phyloP scores from a whole-genome alignment of 1,140 invertebrate species.

The Camponotus floridanus region DNA sequence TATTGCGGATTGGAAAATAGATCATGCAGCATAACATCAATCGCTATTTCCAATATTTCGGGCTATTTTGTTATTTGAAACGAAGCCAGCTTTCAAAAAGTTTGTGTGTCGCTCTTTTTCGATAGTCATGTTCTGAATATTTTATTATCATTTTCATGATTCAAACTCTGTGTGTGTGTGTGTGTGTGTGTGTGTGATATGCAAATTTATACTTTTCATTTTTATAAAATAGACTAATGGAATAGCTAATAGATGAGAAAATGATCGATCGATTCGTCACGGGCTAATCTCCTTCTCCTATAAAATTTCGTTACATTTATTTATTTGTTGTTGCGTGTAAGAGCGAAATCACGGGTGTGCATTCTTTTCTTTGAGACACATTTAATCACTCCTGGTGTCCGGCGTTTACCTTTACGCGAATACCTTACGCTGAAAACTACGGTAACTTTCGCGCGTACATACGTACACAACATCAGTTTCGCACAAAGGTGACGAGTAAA shows the following conservation, averaged over 20 bases:
- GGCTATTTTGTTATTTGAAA: background rate
- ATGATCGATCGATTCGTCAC: background rate
- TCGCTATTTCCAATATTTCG: constrained; percentile 23
- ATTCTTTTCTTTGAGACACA: constrained; percentile 28
- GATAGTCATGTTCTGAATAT: background rate
- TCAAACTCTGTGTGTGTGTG: too few relatives aligned
- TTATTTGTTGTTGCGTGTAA: background rate
- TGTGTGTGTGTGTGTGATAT: too few relatives aligned
- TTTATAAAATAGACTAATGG: background rate
- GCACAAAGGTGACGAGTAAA: constrained; percentile 58
- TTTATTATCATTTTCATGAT: background rate
- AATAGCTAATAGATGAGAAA: background rate
- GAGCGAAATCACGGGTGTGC: constrained; percentile 4
- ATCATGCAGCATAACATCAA: constrained; percentile 22
- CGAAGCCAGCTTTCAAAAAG: background rate
- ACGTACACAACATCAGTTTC: background rate
- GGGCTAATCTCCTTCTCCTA: background rate
- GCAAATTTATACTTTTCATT: background rate
- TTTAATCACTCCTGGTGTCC: constrained; percentile 49
- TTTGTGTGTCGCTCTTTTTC: background rate
- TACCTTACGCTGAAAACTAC: constrained; percentile 14
- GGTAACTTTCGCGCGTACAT: constrained; percentile 15
- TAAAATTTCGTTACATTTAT: background rate
- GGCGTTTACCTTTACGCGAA: constrained; percentile 40
- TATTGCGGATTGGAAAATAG: constrained; percentile 44